Evolutionary conservation across 2,113 vertebrate genomes (phyloP), one percentile per base, ranked within the genome.

Genomic region (Xenopus borealis): DNA sequence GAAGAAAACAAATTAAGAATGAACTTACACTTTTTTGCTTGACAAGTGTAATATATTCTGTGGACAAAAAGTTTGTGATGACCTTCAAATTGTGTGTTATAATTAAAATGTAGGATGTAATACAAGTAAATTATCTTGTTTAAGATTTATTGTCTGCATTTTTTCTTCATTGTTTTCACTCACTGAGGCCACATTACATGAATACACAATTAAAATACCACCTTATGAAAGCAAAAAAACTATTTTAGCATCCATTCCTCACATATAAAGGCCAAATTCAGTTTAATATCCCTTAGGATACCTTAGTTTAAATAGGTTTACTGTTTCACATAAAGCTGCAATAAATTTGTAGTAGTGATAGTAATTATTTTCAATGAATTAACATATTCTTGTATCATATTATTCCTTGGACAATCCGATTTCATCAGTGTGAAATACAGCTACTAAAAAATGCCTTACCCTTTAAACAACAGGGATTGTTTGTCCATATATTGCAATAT

Each of bases 361-460:
- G 75, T 55, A 71, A 19, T 0, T 2, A 27, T 58, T 1, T 10
- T 66, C 47, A 3, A 16, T 69, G 82, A 82, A 23, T 46, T 8
- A 63, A 1, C 12, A 71, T 3, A 66, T 30, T 81, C 82, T 80
- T 40, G 23, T 62, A 18, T 13, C 27, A 68, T 1, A 47, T 0
- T 40, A 20, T 0, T 69, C 50, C 12, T 17, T 4, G 4, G 14
- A 47, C 33, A 74, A 61, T 59, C 7, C 59, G 30, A 45, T 79
- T 20, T 27, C 71, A 52, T 61, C 57, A 46, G 7, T 7, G 12
- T 79, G 44, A 78, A 61, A n/a, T n/a, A n/a, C n/a, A n/a, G n/a
- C n/a, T n/a, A n/a, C n/a, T n/a, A n/a, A n/a, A n/a, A n/a, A n/a
- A n/a, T n/a, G n/a, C n/a, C n/a, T n/a, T n/a, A n/a, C n/a, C n/a